These are phyloP conservation scores for Pollimyrus isidori DNA, from an alignment of 2,113 vertebrate species.

Conservation along the genomic window DNA sequence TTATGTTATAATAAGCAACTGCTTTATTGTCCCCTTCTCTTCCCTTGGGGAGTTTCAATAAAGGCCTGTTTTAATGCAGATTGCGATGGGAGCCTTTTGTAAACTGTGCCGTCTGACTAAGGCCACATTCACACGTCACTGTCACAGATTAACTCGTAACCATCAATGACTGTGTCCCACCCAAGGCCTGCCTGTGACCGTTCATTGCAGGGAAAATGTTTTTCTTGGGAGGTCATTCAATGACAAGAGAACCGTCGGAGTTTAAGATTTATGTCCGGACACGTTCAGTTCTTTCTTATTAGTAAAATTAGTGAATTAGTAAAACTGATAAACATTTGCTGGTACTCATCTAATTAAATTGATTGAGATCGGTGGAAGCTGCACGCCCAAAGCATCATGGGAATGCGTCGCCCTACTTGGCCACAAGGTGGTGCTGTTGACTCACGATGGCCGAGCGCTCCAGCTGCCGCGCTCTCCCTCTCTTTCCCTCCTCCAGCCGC, in stretches of 20 bases:
- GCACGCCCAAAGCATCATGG: not conserved
- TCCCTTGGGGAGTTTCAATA: constrained; percentile 12
- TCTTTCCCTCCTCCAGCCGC: constrained; percentile 45
- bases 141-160: not conserved
- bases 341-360: not conserved
- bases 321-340: not conserved
- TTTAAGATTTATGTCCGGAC: not conserved
- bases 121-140: not conserved
- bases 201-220: not conserved
- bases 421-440: constrained; percentile 53
- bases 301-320: too few species aligned
- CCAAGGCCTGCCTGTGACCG: not conserved
- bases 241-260: not conserved
- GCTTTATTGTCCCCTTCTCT: not conserved
- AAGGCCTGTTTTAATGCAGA: constrained; percentile 10
- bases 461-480: not conserved
- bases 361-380: not conserved
- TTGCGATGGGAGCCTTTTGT: not conserved
- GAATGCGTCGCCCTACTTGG: constrained; percentile 2
- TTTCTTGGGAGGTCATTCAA: not conserved
- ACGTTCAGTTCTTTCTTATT: not conserved
- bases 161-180: not conserved
- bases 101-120: not conserved
- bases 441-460: not conserved
- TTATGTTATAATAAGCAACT: constrained; percentile 11